phyloP scores from a whole-genome alignment of 2,113 vertebrate genomes.

The Sialia sialis region DNA sequence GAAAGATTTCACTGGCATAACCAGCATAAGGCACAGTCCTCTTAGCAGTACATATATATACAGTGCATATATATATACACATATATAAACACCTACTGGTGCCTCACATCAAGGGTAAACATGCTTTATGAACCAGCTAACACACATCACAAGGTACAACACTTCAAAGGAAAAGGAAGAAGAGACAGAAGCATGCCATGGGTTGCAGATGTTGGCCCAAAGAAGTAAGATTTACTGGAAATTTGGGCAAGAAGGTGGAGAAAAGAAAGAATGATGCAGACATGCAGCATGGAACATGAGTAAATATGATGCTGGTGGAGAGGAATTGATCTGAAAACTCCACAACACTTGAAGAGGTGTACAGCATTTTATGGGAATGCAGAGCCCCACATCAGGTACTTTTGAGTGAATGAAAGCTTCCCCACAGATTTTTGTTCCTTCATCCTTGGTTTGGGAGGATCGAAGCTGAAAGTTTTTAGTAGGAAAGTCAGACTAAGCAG shows the following conservation, averaged over 20 bases:
- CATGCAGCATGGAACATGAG: constrained; percentile 25
- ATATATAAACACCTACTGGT: not conserved
- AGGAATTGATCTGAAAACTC: not conserved
- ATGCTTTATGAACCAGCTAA: not conserved
- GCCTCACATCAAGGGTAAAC: not conserved
- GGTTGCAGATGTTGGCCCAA: not conserved
- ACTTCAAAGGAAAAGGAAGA: not conserved
- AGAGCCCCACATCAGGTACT: not conserved
- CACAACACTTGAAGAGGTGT: not conserved
- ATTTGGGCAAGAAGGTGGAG: not conserved
- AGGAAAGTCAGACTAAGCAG: not conserved
- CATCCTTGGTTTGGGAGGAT: not conserved
- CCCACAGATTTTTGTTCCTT: not conserved
- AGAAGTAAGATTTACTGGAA: not conserved
- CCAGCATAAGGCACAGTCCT: not conserved
- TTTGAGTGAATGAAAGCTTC: not conserved
- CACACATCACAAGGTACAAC: not conserved
- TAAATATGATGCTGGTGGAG: not conserved
- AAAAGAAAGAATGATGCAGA: constrained; percentile 22
- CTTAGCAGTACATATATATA: not conserved
- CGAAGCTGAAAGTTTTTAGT: not conserved
- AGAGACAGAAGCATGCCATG: constrained; percentile 27
- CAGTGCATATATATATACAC: no score
- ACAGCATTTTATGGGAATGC: not conserved
- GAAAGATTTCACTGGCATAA: not conserved